These are phyloP conservation scores for Megaustenia siamemsis DNA, from an alignment of 2,888 invertebrate genomes.

Conservation along the genomic window DNA sequence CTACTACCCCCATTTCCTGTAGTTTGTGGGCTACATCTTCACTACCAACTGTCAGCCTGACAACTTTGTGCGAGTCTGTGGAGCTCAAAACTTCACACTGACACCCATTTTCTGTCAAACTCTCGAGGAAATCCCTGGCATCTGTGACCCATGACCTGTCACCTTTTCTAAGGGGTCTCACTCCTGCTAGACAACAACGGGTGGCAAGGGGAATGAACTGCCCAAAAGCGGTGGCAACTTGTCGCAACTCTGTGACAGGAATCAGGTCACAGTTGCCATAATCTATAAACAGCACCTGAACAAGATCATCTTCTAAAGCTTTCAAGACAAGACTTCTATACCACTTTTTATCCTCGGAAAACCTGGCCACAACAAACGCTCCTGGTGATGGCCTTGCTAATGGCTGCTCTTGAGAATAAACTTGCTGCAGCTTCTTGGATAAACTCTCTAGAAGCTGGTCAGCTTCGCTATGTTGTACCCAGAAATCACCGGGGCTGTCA, in stretches of 20 bases:
- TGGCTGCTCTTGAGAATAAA: constrained; percentile 53
- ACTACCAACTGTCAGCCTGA: constrained; percentile 59
- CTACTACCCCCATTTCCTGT: constrained; percentile 48
- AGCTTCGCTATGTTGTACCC: constrained; percentile 62
- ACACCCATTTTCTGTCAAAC: constrained; percentile 49
- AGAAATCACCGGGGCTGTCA: constrained; percentile 68
- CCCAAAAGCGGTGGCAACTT: constrained; percentile 52
- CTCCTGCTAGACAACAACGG: constrained; percentile 49
- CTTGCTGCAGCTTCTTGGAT: constrained; percentile 64
- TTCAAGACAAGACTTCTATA: constrained; percentile 69
- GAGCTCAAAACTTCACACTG: constrained; percentile 46
- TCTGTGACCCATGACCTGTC: constrained; percentile 36
- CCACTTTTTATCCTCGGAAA: constrained; percentile 68
- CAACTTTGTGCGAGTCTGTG: constrained; percentile 32
- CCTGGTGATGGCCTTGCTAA: constrained; percentile 44
- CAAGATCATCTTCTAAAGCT: constrained; percentile 53
- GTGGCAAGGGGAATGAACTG: constrained; percentile 51
- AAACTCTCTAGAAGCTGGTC: constrained; percentile 61
- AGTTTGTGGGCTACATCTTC: constrained; percentile 65
- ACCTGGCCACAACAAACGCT: constrained; percentile 48
- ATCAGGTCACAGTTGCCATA: constrained; percentile 74
- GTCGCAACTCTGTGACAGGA: constrained; percentile 45
- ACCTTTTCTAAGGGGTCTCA: constrained; percentile 38
- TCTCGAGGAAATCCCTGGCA: constrained; percentile 44
- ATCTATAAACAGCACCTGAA: constrained; percentile 72